These are phyloP conservation scores for Bungarus multicinctus DNA, from an alignment of 2,113 vertebrate genomes.

Conservation along the genomic window DNA sequence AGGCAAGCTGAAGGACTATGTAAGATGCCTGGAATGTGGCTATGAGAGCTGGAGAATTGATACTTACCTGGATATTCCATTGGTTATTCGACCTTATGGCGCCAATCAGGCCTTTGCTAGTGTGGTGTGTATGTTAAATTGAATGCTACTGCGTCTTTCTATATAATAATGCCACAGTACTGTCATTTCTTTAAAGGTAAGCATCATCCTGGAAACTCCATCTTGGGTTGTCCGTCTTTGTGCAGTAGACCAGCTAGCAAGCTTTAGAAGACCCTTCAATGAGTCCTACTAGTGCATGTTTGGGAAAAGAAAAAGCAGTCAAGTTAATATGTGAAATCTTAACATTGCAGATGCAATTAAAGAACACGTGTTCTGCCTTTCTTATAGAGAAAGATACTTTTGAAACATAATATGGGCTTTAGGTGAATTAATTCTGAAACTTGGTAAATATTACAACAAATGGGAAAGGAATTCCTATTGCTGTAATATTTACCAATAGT, in stretches of 20 bases:
- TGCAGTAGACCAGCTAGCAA: constrained; percentile 72
- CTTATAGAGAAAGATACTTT: constrained; percentile 8
- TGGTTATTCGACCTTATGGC: constrained; percentile 97
- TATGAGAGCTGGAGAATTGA: constrained; percentile 98
- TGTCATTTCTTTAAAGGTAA: constrained; percentile 69
- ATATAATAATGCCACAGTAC: constrained; percentile 69
- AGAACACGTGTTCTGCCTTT: constrained; percentile 30
- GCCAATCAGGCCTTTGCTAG: constrained; percentile 95
- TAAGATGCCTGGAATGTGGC: constrained; percentile 95
- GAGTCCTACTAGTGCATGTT: constrained; percentile 77
- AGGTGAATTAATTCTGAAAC: not conserved
- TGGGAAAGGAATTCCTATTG: not conserved
- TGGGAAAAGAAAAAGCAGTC: constrained; percentile 55
- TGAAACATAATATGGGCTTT: not conserved
- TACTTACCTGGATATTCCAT: constrained; percentile 96
- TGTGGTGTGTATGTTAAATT: constrained; percentile 87
- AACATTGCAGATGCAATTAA: constrained; percentile 1
- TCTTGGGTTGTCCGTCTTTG: constrained; percentile 77
- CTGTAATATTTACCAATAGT: too few species aligned
- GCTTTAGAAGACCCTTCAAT: constrained; percentile 73
- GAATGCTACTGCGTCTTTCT: constrained; percentile 72
- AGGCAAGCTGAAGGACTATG: constrained; percentile 98
- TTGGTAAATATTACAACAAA: not conserved
- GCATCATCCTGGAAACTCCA: constrained; percentile 77
- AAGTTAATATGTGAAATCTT: constrained; percentile 48